Evolutionary conservation across 1,140 invertebrate genomes (phyloP).

Genomic region (Agrilus planipennis): DNA sequence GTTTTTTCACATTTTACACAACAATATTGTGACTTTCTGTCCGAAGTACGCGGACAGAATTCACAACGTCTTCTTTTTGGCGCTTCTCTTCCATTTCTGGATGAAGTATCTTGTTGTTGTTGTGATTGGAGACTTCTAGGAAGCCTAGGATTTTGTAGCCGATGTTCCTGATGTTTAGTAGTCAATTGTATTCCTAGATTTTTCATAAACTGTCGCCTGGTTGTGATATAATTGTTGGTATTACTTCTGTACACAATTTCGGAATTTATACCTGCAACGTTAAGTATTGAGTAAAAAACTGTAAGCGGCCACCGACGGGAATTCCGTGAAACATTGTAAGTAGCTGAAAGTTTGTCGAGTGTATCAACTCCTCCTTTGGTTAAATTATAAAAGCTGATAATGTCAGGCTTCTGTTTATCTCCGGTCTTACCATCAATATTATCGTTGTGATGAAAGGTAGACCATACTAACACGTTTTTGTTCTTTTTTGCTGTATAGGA

Average conservation of each 20-base stretch:
- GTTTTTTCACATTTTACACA: too few relatives aligned
- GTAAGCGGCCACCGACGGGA: constrained; percentile 6
- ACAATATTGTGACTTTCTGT: too few relatives aligned
- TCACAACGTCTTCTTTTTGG: too few relatives aligned
- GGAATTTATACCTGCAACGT: constrained; percentile 9
- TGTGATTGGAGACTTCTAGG: not conserved
- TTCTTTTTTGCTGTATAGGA: constrained; percentile 24
- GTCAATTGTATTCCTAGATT: constrained; percentile 1
- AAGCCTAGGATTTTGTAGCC: too few relatives aligned
- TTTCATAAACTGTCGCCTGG: constrained; percentile 1
- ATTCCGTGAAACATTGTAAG: constrained; percentile 18
- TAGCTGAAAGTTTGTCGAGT: constrained; percentile 34
- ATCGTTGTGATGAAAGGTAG: constrained; percentile 18
- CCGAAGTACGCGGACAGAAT: too few relatives aligned
- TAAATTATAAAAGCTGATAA: constrained; percentile 30
- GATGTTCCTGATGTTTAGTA: not conserved
- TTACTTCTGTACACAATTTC: constrained; percentile 3
- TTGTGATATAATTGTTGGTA: not conserved
- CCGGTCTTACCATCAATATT: constrained; percentile 16
- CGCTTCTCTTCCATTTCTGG: too few relatives aligned
- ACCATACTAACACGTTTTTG: constrained; percentile 24
- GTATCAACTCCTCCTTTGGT: constrained; percentile 38
- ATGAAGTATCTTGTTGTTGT: too few relatives aligned
- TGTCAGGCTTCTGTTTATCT: constrained; percentile 11
- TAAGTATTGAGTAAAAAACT: constrained; percentile 6